Evolutionary conservation across 1,140 invertebrate genomes (phyloP).

Genomic region (Patella vulgata): DNA sequence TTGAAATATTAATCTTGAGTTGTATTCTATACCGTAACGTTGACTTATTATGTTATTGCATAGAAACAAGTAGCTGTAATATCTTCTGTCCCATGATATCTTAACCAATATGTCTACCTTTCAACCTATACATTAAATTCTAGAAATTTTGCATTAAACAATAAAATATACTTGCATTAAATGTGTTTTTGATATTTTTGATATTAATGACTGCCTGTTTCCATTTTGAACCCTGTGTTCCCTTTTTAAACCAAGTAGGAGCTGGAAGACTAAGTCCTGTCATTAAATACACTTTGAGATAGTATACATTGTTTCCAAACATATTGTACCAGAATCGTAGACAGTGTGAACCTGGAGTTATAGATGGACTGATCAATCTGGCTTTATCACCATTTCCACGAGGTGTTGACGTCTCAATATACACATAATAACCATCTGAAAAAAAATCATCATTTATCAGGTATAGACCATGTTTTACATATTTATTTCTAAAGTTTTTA

Average conservation of each 20-base stretch:
- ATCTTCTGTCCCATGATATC: too few species aligned
- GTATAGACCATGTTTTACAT: too few species aligned
- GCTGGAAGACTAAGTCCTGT: slow-evolving; percentile 1
- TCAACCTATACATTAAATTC: too few species aligned
- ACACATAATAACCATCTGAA: slow-evolving; percentile 76
- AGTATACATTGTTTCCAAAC: slow-evolving; percentile 41
- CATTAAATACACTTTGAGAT: slow-evolving; percentile 40
- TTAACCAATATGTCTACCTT: too few species aligned
- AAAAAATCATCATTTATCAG: slow-evolving; percentile 8
- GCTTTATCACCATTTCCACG: slow-evolving; percentile 73
- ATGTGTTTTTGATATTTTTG: slow-evolving; percentile 13
- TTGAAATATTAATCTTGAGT: too few species aligned
- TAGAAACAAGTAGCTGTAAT: too few species aligned
- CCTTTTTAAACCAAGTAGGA: slow-evolving; percentile 40
- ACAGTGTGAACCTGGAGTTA: slow-evolving; percentile 9
- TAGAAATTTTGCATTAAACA: too few species aligned
- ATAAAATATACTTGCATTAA: too few species aligned
- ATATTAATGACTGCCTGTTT: slow-evolving; percentile 45
- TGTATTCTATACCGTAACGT: too few species aligned
- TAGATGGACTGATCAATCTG: slow-evolving; percentile 71
- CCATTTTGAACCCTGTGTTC: slow-evolving; percentile 59
- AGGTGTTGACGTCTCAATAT: slow-evolving; percentile 73
- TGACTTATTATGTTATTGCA: too few species aligned
- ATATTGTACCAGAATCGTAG: slow-evolving; percentile 47
- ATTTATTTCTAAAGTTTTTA: too few species aligned